These are phyloP conservation scores for Lordiphosa mommai DNA, from an alignment of 1,140 invertebrate species.

Conservation along the genomic window DNA sequence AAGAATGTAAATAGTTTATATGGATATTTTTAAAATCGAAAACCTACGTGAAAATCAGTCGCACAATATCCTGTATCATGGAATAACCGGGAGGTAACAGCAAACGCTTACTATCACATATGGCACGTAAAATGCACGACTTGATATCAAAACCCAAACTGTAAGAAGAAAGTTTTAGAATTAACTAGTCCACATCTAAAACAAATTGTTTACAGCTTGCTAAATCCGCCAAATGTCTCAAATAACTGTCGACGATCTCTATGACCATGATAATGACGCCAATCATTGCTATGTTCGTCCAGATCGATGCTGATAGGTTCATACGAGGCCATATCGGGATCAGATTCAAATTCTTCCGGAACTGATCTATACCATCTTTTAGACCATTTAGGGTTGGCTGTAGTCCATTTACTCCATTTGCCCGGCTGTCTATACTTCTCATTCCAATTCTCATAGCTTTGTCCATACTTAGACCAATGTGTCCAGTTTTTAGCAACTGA, in stretches of 20 bases:
- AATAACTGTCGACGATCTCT: constrained; percentile 68
- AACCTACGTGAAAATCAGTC: constrained; percentile 66
- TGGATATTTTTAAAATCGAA: background rate
- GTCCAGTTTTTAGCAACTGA: constrained; percentile 27
- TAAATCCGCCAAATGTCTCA: constrained; percentile 56
- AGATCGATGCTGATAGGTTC: constrained; percentile 31
- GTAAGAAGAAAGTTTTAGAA: background rate
- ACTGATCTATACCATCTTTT: constrained; percentile 33
- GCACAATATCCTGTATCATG: constrained; percentile 67
- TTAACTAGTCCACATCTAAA: background rate
- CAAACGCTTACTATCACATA: constrained; percentile 64
- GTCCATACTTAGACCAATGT: constrained; percentile 46
- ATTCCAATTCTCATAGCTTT: constrained; percentile 32
- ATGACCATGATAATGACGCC: constrained; percentile 52
- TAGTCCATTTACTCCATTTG: constrained; percentile 58
- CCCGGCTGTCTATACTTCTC: constrained; percentile 25
- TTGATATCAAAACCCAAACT: constrained; percentile 63
- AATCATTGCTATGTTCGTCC: constrained; percentile 13
- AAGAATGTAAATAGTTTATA: background rate
- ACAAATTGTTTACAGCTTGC: constrained; percentile 40
- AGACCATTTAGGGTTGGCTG: constrained; percentile 36
- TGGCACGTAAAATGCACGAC: constrained; percentile 60
- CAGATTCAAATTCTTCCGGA: constrained; percentile 13
- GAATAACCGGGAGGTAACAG: constrained; percentile 67
- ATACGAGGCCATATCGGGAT: constrained; percentile 40